Evolutionary conservation across 2,113 vertebrate genomes (phyloP).

Genomic region (Tragulus kanchil): DNA sequence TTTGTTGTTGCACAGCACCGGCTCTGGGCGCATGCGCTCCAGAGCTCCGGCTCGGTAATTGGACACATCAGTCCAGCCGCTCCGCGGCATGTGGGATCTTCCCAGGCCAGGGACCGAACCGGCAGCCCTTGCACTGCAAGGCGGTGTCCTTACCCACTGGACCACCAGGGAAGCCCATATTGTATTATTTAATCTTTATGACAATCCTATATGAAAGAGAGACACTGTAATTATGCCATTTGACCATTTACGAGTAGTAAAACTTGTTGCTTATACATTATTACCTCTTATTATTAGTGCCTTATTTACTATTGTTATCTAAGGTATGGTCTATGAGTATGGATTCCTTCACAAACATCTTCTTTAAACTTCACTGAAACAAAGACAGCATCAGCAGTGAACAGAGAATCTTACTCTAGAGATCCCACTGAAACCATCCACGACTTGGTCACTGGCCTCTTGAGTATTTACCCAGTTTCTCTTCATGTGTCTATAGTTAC

Average conservation of each 20-base stretch:
- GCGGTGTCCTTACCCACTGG: too few species aligned
- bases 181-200: neutral
- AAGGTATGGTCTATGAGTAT: neutral
- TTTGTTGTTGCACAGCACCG: too few species aligned
- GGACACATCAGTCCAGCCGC: too few species aligned
- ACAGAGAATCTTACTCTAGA: neutral
- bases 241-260: neutral
- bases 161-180: too few species aligned
- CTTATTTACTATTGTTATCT: neutral
- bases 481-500: neutral
- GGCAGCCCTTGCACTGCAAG: too few species aligned
- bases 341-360: neutral
- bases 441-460: neutral
- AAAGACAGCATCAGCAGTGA: neutral
- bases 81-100: too few species aligned
- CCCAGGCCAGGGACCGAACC: too few species aligned
- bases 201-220: neutral
- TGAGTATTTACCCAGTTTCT: neutral
- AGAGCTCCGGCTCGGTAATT: too few species aligned
- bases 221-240: neutral
- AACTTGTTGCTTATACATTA: neutral
- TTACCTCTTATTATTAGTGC: neutral
- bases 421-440: neutral
- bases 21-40: too few species aligned
- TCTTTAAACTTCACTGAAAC: neutral